Conservation (phyloP, 1,140 invertebrate genomes). For the Melitaea cinxia region DNA sequence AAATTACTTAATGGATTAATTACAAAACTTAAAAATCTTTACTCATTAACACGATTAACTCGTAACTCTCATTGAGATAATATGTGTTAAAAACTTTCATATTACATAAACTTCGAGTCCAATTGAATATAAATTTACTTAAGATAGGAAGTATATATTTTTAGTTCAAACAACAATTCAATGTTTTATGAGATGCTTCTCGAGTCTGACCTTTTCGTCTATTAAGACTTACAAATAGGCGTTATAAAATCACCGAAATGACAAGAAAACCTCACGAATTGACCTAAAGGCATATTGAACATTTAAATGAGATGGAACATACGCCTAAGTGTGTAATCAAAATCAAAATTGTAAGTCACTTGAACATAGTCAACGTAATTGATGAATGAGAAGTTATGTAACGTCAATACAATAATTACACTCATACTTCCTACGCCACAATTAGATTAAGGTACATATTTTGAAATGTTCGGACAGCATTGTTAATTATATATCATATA, state of each 20-base stretch:
- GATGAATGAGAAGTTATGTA: too few species aligned
- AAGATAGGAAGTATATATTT: neutral
- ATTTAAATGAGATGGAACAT: too few species aligned
- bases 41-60: slow-evolving; percentile 15
- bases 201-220: too few species aligned
- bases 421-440: neutral
- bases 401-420: neutral
- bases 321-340: too few species aligned
- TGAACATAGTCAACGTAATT: too few species aligned
- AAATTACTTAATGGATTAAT: neutral
- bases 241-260: too few species aligned
- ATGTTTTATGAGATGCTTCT: too few species aligned
- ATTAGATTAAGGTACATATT: neutral
- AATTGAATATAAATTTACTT: neutral
- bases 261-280: too few species aligned
- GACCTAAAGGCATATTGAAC: too few species aligned
- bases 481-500: slow-evolving; percentile 1
- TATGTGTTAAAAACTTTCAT: slow-evolving; percentile 29
- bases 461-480: neutral
- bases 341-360: too few species aligned
- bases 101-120: slow-evolving; percentile 25
- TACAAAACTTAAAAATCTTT: slow-evolving; percentile 2
- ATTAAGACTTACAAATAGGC: too few species aligned
- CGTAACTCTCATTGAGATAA: slow-evolving; percentile 12
- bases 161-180: too few species aligned